Conservation (phyloP, 2,797 vertebrate genomes). For the Amphiprion clarkii region DNA sequence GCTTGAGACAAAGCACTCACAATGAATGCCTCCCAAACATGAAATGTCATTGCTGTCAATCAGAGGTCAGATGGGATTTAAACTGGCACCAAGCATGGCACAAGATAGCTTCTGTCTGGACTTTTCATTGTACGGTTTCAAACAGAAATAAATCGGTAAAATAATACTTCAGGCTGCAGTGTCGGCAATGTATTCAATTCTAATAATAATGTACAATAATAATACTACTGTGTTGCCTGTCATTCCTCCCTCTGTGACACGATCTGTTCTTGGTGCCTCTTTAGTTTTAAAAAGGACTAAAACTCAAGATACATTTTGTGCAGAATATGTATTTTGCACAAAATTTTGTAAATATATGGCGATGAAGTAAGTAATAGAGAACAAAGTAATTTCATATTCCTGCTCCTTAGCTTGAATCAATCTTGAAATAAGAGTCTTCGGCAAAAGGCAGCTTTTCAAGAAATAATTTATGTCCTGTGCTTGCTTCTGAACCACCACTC, state of each 20-base stretch:
- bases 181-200: too few species aligned
- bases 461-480: slow-evolving; percentile 60
- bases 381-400: slow-evolving; percentile 21
- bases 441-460: slow-evolving; percentile 27
- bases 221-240: not conserved
- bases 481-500: slow-evolving; percentile 14
- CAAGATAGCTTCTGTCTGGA: slow-evolving; percentile 52
- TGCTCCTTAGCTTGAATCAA: slow-evolving; percentile 14
- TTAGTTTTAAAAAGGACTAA: too few species aligned
- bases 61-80: slow-evolving; percentile 59
- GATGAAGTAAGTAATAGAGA: not conserved
- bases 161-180: not conserved
- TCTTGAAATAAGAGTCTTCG: slow-evolving; percentile 24
- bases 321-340: too few species aligned
- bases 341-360: too few species aligned
- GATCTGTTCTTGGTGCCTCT: not conserved
- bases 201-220: too few species aligned
- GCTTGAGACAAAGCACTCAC: slow-evolving; percentile 72
- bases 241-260: not conserved
- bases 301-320: too few species aligned
- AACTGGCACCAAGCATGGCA: slow-evolving; percentile 60
- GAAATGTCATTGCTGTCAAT: slow-evolving; percentile 80
- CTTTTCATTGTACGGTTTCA: slow-evolving; percentile 40
- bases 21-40: slow-evolving; percentile 70
- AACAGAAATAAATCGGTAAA: slow-evolving; percentile 13